Base-by-base conservation (phyloP, 2,113 vertebrate species). In the Raphicerus campestris region DNA sequence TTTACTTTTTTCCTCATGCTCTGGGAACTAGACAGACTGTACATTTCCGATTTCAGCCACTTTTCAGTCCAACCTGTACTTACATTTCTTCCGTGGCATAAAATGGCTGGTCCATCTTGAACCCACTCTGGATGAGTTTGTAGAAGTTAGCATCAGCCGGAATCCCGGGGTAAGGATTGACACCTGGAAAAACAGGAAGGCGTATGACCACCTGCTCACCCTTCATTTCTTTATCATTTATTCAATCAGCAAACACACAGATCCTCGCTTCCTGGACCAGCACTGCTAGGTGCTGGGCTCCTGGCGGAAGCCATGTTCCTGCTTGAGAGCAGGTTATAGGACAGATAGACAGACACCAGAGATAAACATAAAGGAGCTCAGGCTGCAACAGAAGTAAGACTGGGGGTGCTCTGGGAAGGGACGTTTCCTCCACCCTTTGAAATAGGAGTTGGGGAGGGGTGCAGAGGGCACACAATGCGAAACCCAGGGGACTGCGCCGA, bases 131-230 rank as follows among this genome's bases (percentile, higher is more conserved):
- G 97, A 99, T 99, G 98, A 99, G 98, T 60, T 99, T 98, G 93
- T 99, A 99, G 98, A 99, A 99, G 55, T 98, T 98, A 60, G 98
- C 98, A 94, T 99, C 99, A 58, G 99, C 99, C 6, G 99, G 99
- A 89, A 99, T 98, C n/a, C 99, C 99, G 3, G 99, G 99, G 94
- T 99, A 99, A 35, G 99, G 99, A 94, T 99, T 99, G 86, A 99
- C 99, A 97, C 99, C 99, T 99, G 97, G 45, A 78, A 93, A 96
- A 87, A 97, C 3, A 88, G 51, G 3, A 16, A n/a, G 42, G 24
- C 42, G 0, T 14, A 8, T 17, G 42, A 75, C 55, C 35, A 32
- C 26, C 35, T 3, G 17, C 7, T 20, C 32, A 16, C 20, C 32
- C 60, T 32, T 47, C 55, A 6, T 39, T 24, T 7, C 5, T 77